These are phyloP conservation scores for Drosophila sucinea DNA, from an alignment of 1,140 invertebrate species.

Conservation along the genomic window DNA sequence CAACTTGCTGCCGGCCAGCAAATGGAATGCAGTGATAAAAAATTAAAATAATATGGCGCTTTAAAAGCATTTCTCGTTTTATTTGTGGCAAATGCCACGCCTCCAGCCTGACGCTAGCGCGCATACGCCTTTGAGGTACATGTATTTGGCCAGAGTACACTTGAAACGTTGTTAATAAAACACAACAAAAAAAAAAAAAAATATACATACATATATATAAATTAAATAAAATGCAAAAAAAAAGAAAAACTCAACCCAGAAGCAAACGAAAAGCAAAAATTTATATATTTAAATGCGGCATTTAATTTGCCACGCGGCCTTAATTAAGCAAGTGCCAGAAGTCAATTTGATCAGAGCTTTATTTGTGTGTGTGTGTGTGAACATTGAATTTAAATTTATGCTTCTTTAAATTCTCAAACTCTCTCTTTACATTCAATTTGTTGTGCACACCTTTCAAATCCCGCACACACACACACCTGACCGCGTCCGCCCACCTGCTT, in stretches of 20 bases:
- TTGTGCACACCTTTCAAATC: constrained; percentile 9
- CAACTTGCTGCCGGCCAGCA: constrained; percentile 57
- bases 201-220: neutral
- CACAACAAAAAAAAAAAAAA: neutral
- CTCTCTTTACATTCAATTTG: constrained; percentile 48
- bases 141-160: constrained; percentile 17
- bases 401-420: neutral
- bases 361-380: neutral
- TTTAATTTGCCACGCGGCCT: constrained; percentile 11
- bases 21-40: constrained; percentile 54
- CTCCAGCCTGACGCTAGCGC: neutral
- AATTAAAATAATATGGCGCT: constrained; percentile 47
- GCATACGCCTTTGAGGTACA: constrained; percentile 11
- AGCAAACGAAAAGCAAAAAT: constrained; percentile 5
- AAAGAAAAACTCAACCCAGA: neutral
- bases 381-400: constrained; percentile 25
- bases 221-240: constrained; percentile 1
- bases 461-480: neutral
- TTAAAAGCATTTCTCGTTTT: constrained; percentile 20
- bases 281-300: constrained; percentile 17
- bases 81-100: neutral
- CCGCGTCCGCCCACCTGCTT: constrained; percentile 39
- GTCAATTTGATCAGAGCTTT: constrained; percentile 21
- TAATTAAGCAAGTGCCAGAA: constrained; percentile 32
- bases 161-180: constrained; percentile 14